Evolutionary conservation across 1,140 invertebrate species (phyloP).

Genomic region (Papilio glaucus): DNA sequence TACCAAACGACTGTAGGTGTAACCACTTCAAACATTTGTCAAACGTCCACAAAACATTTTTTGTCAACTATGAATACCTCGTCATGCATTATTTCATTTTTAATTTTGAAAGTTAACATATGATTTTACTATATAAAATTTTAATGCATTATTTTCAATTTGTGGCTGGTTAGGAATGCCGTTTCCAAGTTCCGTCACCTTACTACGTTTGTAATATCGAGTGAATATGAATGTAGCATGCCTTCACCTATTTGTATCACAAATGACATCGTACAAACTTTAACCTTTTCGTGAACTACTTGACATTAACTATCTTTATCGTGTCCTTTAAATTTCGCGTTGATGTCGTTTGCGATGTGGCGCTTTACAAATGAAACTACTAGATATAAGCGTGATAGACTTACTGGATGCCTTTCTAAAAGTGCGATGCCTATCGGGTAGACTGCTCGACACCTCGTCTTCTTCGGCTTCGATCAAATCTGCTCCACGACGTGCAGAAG

Average conservation of each 20-base stretch:
- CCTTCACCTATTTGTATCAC: constrained; percentile 38
- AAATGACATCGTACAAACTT: constrained; percentile 35
- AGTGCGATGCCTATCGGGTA: constrained; percentile 72
- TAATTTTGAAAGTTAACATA: background rate
- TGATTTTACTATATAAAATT: background rate
- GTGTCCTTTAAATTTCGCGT: constrained; percentile 22
- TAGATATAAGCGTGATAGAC: constrained; percentile 51
- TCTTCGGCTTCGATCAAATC: constrained; percentile 84
- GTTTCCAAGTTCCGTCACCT: constrained; percentile 34
- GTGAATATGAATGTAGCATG: constrained; percentile 34
- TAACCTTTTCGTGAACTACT: constrained; percentile 28
- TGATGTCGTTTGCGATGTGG: constrained; percentile 8
- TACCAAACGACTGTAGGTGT: constrained; percentile 29
- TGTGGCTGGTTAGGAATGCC: constrained; percentile 37
- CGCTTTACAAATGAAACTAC: constrained; percentile 21
- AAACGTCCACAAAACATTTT: constrained; percentile 30
- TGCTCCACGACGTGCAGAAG: constrained; percentile 67
- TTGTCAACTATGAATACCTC: constrained; percentile 1
- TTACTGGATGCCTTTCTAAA: constrained; percentile 84
- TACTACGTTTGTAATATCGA: constrained; percentile 13
- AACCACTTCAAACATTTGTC: constrained; percentile 19
- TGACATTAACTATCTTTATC: constrained; percentile 16
- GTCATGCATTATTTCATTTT: constrained; percentile 13
- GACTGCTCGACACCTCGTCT: constrained; percentile 79
- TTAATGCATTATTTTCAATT: background rate